Conservation (phyloP, 2,113 vertebrate genomes). For the Hoplias malabaricus region DNA sequence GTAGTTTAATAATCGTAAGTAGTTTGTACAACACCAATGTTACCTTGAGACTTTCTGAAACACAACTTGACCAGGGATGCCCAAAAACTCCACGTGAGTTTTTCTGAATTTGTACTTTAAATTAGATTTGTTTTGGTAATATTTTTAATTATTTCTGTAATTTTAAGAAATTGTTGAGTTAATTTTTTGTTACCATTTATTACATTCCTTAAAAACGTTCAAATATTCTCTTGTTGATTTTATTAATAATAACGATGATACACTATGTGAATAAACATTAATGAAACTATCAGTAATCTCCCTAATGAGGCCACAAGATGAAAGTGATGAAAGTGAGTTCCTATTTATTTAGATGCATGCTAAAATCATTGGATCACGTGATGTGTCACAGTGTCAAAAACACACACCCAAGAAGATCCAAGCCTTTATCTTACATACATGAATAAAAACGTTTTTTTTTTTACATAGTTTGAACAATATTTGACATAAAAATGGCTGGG, state of each 20-base stretch:
- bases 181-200: too few relatives aligned
- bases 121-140: not conserved
- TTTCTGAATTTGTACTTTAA: not conserved
- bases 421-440: conserved; percentile 18
- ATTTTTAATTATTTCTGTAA: not conserved
- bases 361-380: not conserved
- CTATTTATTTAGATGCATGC: not conserved
- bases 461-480: too few relatives aligned
- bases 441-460: not conserved
- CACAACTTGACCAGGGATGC: not conserved
- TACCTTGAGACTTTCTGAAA: not conserved
- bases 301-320: not conserved
- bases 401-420: not conserved
- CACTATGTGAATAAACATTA: too few relatives aligned
- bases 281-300: too few relatives aligned
- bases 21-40: not conserved
- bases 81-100: not conserved
- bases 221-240: too few relatives aligned
- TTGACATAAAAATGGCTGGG: conserved; percentile 28
- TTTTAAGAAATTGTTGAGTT: too few relatives aligned
- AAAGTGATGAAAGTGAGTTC: not conserved
- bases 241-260: too few relatives aligned
- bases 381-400: not conserved
- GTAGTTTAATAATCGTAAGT: too few relatives aligned
- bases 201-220: too few relatives aligned